phyloP scores from a whole-genome alignment of 2,888 invertebrate genomes.

The Antheraea yamamai region DNA sequence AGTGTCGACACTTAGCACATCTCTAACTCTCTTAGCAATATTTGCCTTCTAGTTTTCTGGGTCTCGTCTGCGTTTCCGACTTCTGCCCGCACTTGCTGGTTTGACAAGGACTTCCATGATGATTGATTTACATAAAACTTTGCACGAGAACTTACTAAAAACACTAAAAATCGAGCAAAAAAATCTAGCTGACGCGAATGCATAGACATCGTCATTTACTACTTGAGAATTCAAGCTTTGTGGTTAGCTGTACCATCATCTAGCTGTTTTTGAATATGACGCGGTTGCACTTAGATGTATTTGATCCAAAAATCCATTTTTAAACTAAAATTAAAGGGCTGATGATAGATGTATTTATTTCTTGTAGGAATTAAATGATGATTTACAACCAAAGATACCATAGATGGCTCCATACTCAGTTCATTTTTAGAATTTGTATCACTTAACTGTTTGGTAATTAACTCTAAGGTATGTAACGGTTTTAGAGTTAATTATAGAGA shows the following conservation, averaged over 20 bases:
- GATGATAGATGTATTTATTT: too few relatives aligned
- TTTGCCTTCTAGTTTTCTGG: not conserved
- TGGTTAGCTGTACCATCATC: not conserved
- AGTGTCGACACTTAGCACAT: not conserved
- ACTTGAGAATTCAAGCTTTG: not conserved
- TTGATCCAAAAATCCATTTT: not conserved
- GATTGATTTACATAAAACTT: not conserved
- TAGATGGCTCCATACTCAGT: too few relatives aligned
- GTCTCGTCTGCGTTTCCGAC: not conserved
- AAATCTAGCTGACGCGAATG: not conserved
- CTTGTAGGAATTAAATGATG: too few relatives aligned
- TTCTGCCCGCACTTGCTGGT: not conserved
- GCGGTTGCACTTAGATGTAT: not conserved
- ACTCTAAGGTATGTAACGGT: too few relatives aligned
- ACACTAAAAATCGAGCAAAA: not conserved
- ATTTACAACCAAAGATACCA: too few relatives aligned
- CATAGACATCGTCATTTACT: not conserved
- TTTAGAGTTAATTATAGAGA: too few relatives aligned
- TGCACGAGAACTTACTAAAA: not conserved
- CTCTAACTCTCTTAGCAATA: not conserved
- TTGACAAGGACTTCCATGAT: not conserved
- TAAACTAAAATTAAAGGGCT: not conserved
- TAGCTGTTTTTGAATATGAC: not conserved
- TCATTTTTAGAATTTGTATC: too few relatives aligned
- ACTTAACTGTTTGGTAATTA: too few relatives aligned